Base-by-base conservation (phyloP, 2,888 invertebrate genomes). In the Serripes groenlandicus region DNA sequence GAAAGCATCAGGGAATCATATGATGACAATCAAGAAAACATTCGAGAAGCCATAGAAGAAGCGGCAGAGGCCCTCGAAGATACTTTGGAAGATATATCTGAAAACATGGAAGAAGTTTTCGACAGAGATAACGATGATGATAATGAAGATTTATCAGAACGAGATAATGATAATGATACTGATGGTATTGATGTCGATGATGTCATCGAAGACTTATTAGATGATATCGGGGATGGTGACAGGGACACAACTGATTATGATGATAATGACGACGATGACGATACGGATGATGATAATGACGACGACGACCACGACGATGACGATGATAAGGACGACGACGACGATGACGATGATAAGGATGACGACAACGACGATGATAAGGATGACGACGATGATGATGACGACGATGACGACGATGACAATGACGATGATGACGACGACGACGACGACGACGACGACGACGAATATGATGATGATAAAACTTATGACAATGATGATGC, bases 291-390 rank as follows among this genome's bases (percentile, higher is more conserved):
- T 3, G 60, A 70, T 30, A 32, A 62, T 49, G 35, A 56, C 15
- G 49, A 60, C 32, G 72, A 75, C 23, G 54, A 18, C 11, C 15
- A 56, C 21, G 74, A 74, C 28, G 58, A 58, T 68, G 60, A 58
- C 4, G 34, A 52, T 7, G 69, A 69, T n/a, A 34, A 54, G 2
- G 23, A 68, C 28, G 58, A 23, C 15, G 62, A 54, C 32, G 70
- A 74, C n/a, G 58, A 23, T 52, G 66, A 70, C 37, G 52, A 70
- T 11, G 74, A 78, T 68, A 58, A 74, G n/a, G 78, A 74, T 52
- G 35, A 68, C 21, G 62, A 69, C 49, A 34, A 79, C 49, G 58
- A 49, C 23, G 68, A 60, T 32, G 49, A 79, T 60, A 49, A 69
- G 68, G 35, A 75, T 66, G 34, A 34, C 35, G 69, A 75, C 52